Conservation (phyloP, 2,113 vertebrate species). For the Oenanthe oenanthe region DNA sequence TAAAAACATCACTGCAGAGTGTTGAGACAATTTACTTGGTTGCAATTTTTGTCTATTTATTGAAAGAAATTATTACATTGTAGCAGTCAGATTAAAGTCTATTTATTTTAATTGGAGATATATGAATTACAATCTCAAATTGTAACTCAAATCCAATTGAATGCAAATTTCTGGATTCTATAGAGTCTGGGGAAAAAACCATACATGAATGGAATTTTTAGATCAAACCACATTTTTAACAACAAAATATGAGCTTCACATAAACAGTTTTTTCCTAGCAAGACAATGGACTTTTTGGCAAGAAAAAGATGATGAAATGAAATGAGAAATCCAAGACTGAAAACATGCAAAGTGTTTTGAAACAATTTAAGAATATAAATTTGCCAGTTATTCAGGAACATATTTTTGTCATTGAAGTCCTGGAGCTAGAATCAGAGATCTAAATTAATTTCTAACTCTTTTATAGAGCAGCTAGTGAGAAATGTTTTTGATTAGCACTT, state of each 20-base stretch:
- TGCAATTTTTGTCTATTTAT: not conserved
- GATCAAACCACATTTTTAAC: not conserved
- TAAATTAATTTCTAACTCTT: not conserved
- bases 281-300: slow-evolving; percentile 7
- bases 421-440: not conserved
- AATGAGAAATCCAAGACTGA: slow-evolving; percentile 8
- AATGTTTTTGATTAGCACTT: not conserved
- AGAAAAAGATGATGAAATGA: slow-evolving; percentile 2
- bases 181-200: not conserved
- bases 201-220: not conserved
- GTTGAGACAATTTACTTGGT: not conserved
- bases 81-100: not conserved
- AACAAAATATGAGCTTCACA: not conserved
- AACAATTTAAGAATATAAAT: not conserved
- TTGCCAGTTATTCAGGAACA: not conserved
- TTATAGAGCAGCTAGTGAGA: not conserved
- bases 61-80: not conserved
- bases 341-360: not conserved
- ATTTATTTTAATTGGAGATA: not conserved
- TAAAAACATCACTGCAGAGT: not conserved
- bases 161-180: not conserved
- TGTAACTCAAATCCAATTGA: not conserved
- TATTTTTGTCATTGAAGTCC: not conserved
- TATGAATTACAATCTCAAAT: not conserved
- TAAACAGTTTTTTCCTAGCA: not conserved